Evolutionary conservation across 2,888 invertebrate genomes (phyloP).

Genomic region (Ferdinandea cuprea): DNA sequence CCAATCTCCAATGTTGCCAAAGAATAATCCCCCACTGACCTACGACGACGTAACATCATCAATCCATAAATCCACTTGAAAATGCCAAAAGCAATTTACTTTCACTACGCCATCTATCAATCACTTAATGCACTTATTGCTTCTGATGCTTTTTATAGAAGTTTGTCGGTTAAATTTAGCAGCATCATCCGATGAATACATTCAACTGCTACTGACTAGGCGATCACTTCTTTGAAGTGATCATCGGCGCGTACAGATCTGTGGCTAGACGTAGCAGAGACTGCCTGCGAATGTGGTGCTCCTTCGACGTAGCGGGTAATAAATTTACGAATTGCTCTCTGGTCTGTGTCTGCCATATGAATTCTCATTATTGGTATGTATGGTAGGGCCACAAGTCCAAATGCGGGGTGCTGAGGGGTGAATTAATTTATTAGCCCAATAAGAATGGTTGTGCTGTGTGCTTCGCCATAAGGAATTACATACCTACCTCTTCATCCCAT

Average conservation of each 20-base stretch:
- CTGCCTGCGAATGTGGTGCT: not conserved
- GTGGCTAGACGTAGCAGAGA: slow-evolving; percentile 29
- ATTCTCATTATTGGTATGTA: slow-evolving; percentile 5
- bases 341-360: not conserved
- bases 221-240: slow-evolving; percentile 13
- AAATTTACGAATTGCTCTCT: slow-evolving; percentile 11
- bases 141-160: slow-evolving; percentile 14
- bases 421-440: slow-evolving; percentile 58
- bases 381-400: slow-evolving; percentile 2
- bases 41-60: not conserved
- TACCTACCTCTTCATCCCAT: no score
- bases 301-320: not conserved
- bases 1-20: no score
- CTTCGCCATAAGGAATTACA: slow-evolving; percentile 17
- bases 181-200: not conserved
- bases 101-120: slow-evolving; percentile 39
- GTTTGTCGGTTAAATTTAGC: slow-evolving; percentile 25
- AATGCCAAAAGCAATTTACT: slow-evolving; percentile 20
- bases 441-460: slow-evolving; percentile 34
- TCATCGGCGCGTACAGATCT: not conserved
- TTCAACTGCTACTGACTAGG: not conserved
- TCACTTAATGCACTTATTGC: slow-evolving; percentile 28
- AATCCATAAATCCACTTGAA: slow-evolving; percentile 2
- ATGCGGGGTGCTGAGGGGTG: slow-evolving; percentile 40
- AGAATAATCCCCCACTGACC: not conserved